These are phyloP conservation scores for Sphecodes monilicornis DNA, from an alignment of 2,888 invertebrate genomes.

Conservation along the genomic window DNA sequence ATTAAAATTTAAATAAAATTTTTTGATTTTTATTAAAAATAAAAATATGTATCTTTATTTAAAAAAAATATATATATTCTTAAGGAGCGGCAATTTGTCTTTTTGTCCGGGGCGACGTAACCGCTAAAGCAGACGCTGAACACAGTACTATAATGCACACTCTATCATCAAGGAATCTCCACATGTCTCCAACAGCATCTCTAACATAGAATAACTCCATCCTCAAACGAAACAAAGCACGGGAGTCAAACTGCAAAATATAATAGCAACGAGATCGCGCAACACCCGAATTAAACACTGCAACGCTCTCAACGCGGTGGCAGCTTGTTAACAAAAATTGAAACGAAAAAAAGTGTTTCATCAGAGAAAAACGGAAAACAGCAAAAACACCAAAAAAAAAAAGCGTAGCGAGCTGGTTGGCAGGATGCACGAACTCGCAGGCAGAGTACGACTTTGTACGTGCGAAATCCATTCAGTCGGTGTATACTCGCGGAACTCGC, in stretches of 20 bases:
- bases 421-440: constrained; percentile 10
- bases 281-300: background rate
- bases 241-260: background rate
- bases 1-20: too few relatives aligned
- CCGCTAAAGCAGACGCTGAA: too few relatives aligned
- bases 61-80: too few relatives aligned
- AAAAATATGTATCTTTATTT: too few relatives aligned
- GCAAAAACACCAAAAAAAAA: background rate
- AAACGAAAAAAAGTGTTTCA: background rate
- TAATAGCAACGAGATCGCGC: background rate
- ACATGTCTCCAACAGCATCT: background rate
- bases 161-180: too few relatives aligned
- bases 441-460: constrained; percentile 42
- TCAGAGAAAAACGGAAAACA: background rate
- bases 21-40: too few relatives aligned
- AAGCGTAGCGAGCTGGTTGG: background rate
- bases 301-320: background rate
- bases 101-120: too few relatives aligned
- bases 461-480: constrained; percentile 68
- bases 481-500: constrained; percentile 64
- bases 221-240: background rate
- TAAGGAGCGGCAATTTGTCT: too few relatives aligned
- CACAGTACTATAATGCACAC: too few relatives aligned
- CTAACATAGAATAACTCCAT: background rate
- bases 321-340: constrained; percentile 4